These are phyloP conservation scores for Spatulosminthurus flaviceps DNA, from an alignment of 2,888 invertebrate genomes.

Conservation along the genomic window DNA sequence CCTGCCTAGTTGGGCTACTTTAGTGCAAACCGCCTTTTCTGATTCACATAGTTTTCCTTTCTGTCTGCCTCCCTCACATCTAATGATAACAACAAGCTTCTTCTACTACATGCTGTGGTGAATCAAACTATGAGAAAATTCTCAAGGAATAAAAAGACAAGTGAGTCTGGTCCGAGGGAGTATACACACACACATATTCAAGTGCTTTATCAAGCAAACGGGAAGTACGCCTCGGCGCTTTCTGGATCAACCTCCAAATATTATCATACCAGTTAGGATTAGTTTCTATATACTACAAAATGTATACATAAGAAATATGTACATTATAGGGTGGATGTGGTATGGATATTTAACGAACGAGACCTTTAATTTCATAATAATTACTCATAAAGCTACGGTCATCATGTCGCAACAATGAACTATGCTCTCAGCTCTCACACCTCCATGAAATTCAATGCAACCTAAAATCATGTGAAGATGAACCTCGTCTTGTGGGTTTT, in stretches of 20 bases:
- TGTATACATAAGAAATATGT: neutral
- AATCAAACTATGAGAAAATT: constrained; percentile 57
- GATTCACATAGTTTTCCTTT: constrained; percentile 21
- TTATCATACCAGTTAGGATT: constrained; percentile 29
- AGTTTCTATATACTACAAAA: constrained; percentile 12
- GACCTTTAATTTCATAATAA: constrained; percentile 30
- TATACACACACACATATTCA: constrained; percentile 26
- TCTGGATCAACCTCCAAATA: constrained; percentile 48
- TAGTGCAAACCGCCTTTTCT: constrained; percentile 32
- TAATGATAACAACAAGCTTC: constrained; percentile 7
- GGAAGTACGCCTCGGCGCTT: constrained; percentile 59
- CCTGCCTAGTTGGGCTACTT: constrained; percentile 40
- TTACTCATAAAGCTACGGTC: constrained; percentile 34
- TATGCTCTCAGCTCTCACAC: neutral
- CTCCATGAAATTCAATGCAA: constrained; percentile 6
- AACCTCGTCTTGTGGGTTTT: no score
- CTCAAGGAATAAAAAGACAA: constrained; percentile 49
- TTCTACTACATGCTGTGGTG: constrained; percentile 39
- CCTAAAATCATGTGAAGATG: no score
- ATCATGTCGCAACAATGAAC: constrained; percentile 29
- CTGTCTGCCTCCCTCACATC: constrained; percentile 11
- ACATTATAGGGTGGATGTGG: neutral
- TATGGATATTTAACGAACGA: constrained; percentile 16
- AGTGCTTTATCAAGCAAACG: constrained; percentile 53
- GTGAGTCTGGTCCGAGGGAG: constrained; percentile 29